Evolutionary conservation across 1,140 invertebrate species (phyloP).

Genomic region (Drosophila pallidifrons): DNA sequence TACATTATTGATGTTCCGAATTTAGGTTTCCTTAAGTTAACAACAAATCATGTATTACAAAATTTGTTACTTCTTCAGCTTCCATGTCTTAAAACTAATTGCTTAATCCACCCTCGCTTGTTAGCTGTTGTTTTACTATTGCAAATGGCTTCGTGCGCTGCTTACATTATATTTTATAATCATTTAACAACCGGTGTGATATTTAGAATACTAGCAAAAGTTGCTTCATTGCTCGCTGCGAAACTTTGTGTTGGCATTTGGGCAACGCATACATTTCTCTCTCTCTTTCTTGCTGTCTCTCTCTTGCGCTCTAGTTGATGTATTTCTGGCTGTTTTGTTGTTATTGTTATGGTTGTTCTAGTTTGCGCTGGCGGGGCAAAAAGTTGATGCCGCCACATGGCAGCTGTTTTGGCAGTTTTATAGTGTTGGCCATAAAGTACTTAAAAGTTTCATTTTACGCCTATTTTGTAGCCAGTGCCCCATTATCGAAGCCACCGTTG

Average conservation of each 20-base stretch:
- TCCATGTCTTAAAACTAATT: neutral
- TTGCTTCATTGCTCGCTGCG: constrained; percentile 60
- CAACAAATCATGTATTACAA: neutral
- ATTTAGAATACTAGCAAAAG: constrained; percentile 70
- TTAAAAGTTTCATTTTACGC: constrained; percentile 84
- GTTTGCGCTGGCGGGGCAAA: constrained; percentile 57
- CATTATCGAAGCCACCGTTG: constrained; percentile 61
- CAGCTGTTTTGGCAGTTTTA: constrained; percentile 77
- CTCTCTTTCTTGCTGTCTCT: neutral
- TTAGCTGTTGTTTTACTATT: constrained; percentile 14
- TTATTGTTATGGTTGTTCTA: constrained; percentile 50
- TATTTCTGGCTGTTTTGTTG: constrained; percentile 18
- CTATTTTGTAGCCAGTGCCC: constrained; percentile 72
- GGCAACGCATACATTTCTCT: constrained; percentile 46
- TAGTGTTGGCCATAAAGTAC: constrained; percentile 82
- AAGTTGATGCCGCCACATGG: constrained; percentile 74
- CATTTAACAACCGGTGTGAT: constrained; percentile 79
- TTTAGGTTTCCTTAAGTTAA: neutral
- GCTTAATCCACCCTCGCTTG: constrained; percentile 1
- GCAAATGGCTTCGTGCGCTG: constrained; percentile 34
- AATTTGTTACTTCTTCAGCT: neutral
- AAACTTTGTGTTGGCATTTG: constrained; percentile 51
- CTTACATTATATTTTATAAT: constrained; percentile 78
- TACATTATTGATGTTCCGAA: no score
- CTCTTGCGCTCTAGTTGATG: neutral